Conservation (phyloP, 2,797 vertebrate genomes). For the Semotilus atromaculatus region DNA sequence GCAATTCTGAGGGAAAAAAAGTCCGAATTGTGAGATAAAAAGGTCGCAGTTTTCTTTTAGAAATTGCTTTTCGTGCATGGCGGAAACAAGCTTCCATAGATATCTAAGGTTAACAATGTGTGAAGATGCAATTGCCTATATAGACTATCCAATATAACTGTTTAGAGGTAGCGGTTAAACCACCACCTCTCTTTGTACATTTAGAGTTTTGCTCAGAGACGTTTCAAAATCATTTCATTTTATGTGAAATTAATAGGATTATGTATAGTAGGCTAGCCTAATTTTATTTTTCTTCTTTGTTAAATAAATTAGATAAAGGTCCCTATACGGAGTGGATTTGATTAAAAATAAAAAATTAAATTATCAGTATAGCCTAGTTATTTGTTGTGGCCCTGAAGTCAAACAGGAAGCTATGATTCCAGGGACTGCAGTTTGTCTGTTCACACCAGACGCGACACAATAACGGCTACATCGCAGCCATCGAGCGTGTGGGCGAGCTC, state of each 20-base stretch:
- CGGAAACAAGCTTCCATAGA: too few species aligned
- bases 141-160: too few species aligned
- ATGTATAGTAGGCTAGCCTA: not conserved
- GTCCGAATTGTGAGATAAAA: too few species aligned
- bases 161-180: too few species aligned
- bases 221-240: not conserved
- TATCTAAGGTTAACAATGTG: slow-evolving; percentile 6
- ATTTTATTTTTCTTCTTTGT: not conserved
- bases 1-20: too few species aligned
- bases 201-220: not conserved
- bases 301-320: not conserved
- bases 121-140: not conserved
- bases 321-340: not conserved
- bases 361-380: not conserved
- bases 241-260: not conserved
- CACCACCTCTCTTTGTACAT: not conserved
- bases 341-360: too few species aligned
- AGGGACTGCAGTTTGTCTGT: not conserved
- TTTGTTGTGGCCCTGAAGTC: not conserved
- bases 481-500: not conserved
- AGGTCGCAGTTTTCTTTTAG: too few species aligned
- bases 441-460: not conserved
- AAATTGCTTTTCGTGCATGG: too few species aligned
- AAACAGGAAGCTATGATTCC: not conserved
- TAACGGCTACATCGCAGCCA: not conserved